Base-by-base conservation (phyloP, 2,797 vertebrate species). In the Helostoma temminkii region DNA sequence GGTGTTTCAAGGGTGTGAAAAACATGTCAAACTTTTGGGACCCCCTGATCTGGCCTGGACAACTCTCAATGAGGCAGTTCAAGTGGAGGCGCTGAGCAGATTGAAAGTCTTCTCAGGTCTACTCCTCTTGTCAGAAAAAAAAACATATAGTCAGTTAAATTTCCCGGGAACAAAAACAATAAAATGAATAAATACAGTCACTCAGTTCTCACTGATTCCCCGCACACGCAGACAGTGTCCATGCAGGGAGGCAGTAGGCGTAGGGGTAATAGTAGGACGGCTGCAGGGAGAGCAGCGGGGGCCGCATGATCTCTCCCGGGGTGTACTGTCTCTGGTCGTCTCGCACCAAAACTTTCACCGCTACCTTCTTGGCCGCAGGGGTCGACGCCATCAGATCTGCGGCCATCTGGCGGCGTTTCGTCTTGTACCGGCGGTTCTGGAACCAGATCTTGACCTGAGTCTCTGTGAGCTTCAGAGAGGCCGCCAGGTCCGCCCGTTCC, bases 371-470 rank as follows among this genome's bases (percentile, higher is more conserved):
- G 76, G 97, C 98, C 1, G 97, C 94, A 2, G 97, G 96, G 5
- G 96, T 97, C 0, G 97, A 96, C 2, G 96, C 96, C 89, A 98
- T 93, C 34, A 98, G 90, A 67, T 97, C 97, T 0, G 97, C 96
- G 3, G 97, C 97, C 96, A 98, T 96, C 88, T 99, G 98, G 69
- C 97, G 94, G 65, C 98, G 93, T 86, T 99, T 99, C 83, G 97
- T 99, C 92, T 99, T 99, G 91, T 99, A 99, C 50, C 98, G 94
- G 28, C 98, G 97, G 93, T 98, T 99, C 93, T 99, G 98, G 93
- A 99, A 98, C 98, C 98, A 99, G 88, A 99, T 99, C 92, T 99
- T 99, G 87, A 98, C 98, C 91, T 99, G 98, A 7, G 98, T 99
- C 93, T 98, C 97, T 30, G 97, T 99, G 80, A 99, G 96, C 84